These are phyloP conservation scores for Plectropomus leopardus DNA, from an alignment of 2,113 vertebrate genomes.

Conservation along the genomic window DNA sequence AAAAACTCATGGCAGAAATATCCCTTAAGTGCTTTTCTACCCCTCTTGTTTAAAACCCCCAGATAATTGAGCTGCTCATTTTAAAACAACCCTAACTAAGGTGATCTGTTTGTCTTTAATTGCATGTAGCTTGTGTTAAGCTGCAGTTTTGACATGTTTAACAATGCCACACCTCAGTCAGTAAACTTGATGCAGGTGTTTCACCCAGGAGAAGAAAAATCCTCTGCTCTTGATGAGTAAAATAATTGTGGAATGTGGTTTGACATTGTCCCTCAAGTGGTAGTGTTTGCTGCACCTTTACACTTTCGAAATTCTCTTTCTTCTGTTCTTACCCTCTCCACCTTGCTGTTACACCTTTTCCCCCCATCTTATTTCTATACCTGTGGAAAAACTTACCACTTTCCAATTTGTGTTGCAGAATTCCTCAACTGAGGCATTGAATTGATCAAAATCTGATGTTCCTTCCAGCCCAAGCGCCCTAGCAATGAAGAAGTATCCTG, in stretches of 20 bases:
- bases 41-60: neutral
- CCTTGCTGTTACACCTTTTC: neutral
- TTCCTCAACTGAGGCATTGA: conserved; percentile 80
- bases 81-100: neutral
- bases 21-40: neutral
- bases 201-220: neutral
- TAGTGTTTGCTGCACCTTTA: neutral
- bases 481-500: conserved; percentile 91
- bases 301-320: too few relatives aligned
- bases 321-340: neutral
- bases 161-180: neutral
- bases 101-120: neutral
- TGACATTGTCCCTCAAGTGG: neutral
- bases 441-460: conserved; percentile 83
- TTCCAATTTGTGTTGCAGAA: conserved; percentile 89
- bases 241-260: neutral
- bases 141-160: neutral
- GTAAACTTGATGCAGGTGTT: neutral
- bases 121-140: neutral
- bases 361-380: neutral
- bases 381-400: conserved; percentile 58
- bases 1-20: neutral
- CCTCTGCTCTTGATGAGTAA: neutral
- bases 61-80: neutral
- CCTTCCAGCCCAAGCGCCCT: conserved; percentile 83